A percentile compares a stretch with the other conserved stretches of the same genome.
Conservation (phyloP, 2,797 vertebrate species). For the Chloroceryle amazona region DNA sequence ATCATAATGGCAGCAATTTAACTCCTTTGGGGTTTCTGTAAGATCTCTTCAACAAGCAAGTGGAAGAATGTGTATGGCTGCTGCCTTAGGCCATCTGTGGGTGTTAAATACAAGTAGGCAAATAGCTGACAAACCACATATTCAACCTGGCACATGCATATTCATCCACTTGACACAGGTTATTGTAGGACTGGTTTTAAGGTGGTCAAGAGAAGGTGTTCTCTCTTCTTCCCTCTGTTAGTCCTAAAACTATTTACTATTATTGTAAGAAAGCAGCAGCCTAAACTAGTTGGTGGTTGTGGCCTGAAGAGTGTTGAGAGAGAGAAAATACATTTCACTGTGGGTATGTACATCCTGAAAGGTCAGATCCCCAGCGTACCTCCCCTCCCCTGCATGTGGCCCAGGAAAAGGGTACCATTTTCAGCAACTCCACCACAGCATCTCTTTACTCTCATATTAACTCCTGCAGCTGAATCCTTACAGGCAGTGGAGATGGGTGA, state of each 20-base stretch:
- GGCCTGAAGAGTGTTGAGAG: neutral
- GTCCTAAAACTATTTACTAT: neutral
- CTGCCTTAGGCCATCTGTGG: constrained; percentile 44
- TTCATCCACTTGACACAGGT: neutral
- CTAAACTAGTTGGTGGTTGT: neutral
- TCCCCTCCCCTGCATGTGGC: neutral
- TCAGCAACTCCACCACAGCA: neutral
- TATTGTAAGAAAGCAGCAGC: neutral
- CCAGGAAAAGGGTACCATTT: neutral
- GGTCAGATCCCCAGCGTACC: neutral
- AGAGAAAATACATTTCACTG: neutral
- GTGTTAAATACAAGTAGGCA: constrained; percentile 44
- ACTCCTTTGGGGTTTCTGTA: constrained; percentile 18
- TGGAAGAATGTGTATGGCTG: constrained; percentile 6
- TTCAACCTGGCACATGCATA: constrained; percentile 18
- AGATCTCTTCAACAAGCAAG: constrained; percentile 31
- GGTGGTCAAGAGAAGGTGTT: neutral
- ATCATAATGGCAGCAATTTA: neutral
- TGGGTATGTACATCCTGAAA: neutral
- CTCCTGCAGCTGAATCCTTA: neutral
- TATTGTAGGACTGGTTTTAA: neutral
- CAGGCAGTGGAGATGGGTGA: neutral
- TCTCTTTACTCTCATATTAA: neutral
- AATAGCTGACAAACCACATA: constrained; percentile 55
- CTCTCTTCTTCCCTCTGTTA: neutral